Conservation (phyloP, 2,113 vertebrate species). For the Zosterops japonicus region DNA sequence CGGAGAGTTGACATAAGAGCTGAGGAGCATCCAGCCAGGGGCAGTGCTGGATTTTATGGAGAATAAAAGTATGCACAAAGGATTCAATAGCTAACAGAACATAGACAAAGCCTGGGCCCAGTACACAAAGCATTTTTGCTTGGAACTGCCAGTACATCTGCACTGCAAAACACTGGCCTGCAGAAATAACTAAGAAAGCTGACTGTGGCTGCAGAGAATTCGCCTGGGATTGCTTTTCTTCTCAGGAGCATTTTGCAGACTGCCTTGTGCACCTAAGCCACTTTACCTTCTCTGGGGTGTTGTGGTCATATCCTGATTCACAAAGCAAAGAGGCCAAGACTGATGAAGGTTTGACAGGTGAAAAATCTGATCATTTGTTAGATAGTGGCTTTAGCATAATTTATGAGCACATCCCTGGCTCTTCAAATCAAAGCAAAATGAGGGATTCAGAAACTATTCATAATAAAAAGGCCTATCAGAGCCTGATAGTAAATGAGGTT, state of each 20-base stretch:
- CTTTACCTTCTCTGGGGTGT: fast-evolving
- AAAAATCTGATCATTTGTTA: neutral
- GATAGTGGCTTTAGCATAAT: neutral
- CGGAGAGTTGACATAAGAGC: neutral
- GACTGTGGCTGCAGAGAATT: neutral
- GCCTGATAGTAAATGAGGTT: neutral
- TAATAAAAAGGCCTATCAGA: neutral
- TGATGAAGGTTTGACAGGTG: neutral
- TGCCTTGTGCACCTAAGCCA: neutral
- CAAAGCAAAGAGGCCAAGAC: neutral
- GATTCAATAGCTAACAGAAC: neutral
- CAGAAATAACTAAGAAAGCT: neutral
- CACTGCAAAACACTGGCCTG: neutral
- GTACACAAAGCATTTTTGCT: neutral
- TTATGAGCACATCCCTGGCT: neutral
- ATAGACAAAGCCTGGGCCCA: neutral
- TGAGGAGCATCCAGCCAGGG: neutral
- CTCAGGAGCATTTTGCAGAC: neutral
- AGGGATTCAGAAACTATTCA: neutral
- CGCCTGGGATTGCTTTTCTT: neutral
- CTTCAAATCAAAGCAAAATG: neutral
- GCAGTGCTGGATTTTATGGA: neutral
- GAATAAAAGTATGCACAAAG: neutral
- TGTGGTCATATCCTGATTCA: neutral
- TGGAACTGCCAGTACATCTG: neutral